phyloP scores from a whole-genome alignment of 2,888 invertebrate species.

The Cryptocephalus moraei region DNA sequence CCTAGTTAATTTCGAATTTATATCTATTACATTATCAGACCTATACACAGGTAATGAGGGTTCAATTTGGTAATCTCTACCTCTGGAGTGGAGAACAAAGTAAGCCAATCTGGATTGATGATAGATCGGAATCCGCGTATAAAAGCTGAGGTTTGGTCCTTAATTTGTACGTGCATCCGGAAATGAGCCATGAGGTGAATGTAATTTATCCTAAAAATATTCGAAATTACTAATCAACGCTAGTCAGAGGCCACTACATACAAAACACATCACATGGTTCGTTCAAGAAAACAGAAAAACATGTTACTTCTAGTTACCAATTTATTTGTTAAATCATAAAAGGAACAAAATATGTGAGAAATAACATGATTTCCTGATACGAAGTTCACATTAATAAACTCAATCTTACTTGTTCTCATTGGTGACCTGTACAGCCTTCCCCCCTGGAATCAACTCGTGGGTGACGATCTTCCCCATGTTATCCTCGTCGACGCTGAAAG shows the following conservation, averaged over 20 bases:
- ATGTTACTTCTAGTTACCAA: too few relatives aligned
- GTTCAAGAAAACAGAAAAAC: too few relatives aligned
- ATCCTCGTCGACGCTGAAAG: slow-evolving; percentile 94
- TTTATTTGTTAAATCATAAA: too few relatives aligned
- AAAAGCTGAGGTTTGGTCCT: slow-evolving; percentile 93
- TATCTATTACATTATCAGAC: background rate
- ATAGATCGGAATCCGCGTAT: slow-evolving; percentile 93
- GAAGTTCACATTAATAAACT: too few relatives aligned
- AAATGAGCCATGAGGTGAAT: slow-evolving; percentile 98
- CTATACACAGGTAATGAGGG: background rate
- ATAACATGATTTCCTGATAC: too few relatives aligned
- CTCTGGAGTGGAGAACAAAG: slow-evolving; percentile 92
- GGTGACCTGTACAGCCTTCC: slow-evolving; percentile 83
- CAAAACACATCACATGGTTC: background rate
- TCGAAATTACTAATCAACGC: too few relatives aligned
- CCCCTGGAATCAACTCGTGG: slow-evolving; percentile 92
- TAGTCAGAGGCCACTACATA: too few relatives aligned
- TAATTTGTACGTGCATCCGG: slow-evolving; percentile 95
- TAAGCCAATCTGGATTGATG: slow-evolving; percentile 89
- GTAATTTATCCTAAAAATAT: slow-evolving; percentile 76
- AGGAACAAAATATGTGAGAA: too few relatives aligned
- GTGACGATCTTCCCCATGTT: slow-evolving; percentile 88
- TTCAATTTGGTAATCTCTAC: slow-evolving; percentile 38
- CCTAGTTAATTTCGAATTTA: background rate
- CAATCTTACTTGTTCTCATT: slow-evolving; percentile 84